Evolutionary conservation across 2,888 invertebrate species (phyloP).

Genomic region (Furcula furcula): DNA sequence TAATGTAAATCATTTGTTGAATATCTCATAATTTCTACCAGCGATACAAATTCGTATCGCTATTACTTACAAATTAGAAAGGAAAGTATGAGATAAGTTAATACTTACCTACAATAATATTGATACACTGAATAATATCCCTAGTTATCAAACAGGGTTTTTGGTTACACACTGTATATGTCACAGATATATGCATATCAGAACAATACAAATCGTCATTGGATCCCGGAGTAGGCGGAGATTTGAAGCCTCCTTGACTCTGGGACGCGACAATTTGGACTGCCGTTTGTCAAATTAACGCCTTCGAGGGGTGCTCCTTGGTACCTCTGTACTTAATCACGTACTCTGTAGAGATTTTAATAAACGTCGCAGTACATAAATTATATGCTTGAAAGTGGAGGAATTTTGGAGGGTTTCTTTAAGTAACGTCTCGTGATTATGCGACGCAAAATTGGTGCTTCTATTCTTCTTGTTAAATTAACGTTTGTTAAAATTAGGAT

Average conservation of each 20-base stretch:
- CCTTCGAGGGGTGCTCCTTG: constrained; percentile 18
- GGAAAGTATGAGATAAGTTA: too few species aligned
- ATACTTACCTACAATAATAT: too few species aligned
- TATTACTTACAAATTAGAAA: too few species aligned
- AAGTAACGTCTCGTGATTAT: neutral
- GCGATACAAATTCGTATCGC: too few species aligned
- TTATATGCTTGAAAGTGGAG: constrained; percentile 11
- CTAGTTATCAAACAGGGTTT: too few species aligned
- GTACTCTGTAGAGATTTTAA: constrained; percentile 30
- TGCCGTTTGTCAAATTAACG: constrained; percentile 52
- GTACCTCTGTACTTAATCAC: constrained; percentile 34
- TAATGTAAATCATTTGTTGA: neutral
- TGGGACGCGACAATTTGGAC: constrained; percentile 42
- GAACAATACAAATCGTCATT: neutral
- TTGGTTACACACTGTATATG: too few species aligned
- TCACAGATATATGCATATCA: neutral
- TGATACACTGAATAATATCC: too few species aligned
- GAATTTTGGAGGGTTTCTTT: neutral
- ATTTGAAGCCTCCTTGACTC: constrained; percentile 32
- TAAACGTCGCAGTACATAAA: constrained; percentile 26
- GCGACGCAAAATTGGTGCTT: too few species aligned
- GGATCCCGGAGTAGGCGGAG: constrained; percentile 45
- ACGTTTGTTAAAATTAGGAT: too few species aligned
- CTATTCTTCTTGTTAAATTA: too few species aligned
- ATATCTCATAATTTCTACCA: neutral